A percentile compares a stretch with the other conserved stretches of the same genome.
Conservation (phyloP, 2,113 vertebrate species). For the Dolichallabes microphthalmus region DNA sequence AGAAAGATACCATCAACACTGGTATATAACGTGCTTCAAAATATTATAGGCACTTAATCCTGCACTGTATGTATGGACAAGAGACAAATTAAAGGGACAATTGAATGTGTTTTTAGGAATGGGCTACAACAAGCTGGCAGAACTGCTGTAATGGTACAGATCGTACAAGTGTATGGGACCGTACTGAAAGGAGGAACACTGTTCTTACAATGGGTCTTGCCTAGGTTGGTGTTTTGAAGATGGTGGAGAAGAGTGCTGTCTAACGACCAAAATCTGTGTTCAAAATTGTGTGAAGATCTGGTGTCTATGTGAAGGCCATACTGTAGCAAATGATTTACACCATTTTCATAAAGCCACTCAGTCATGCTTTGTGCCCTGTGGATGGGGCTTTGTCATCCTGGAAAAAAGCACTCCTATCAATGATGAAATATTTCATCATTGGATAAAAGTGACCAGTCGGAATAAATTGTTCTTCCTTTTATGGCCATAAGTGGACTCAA, state of each 20-base stretch:
- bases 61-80: background rate
- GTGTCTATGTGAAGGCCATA: background rate
- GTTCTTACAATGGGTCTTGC: background rate
- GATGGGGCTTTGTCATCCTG: background rate
- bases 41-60: background rate
- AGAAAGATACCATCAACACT: slow-evolving; percentile 21
- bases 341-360: background rate
- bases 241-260: background rate
- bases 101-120: background rate
- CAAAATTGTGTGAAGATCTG: background rate
- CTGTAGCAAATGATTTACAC: background rate
- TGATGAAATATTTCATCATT: background rate
- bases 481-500: background rate
- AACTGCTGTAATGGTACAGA: background rate
- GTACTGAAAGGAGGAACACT: background rate
- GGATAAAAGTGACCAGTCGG: background rate
- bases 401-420: background rate
- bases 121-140: background rate
- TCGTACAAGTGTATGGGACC: background rate
- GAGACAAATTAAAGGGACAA: background rate
- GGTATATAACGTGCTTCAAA: slow-evolving; percentile 34
- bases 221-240: background rate
- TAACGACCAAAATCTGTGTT: background rate
- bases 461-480: background rate
- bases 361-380: background rate